These are phyloP conservation scores for Sebastes variabilis DNA, from an alignment of 2,797 vertebrate genomes.

Conservation along the genomic window DNA sequence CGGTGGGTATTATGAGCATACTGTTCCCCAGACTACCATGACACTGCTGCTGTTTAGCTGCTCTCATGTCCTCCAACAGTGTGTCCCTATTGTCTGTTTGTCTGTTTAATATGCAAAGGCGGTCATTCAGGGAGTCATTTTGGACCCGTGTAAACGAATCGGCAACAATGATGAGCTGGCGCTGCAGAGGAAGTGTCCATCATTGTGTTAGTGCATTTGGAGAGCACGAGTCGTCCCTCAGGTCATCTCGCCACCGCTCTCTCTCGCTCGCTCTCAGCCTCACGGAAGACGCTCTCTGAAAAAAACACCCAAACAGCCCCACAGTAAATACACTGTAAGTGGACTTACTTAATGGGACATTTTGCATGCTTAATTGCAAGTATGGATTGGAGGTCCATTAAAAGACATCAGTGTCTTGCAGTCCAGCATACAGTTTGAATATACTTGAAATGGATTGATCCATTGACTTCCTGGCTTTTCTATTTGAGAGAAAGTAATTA, in stretches of 20 bases:
- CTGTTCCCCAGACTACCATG: constrained; percentile 52
- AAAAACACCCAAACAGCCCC: constrained; percentile 66
- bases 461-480: constrained; percentile 74
- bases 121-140: constrained; percentile 81
- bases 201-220: constrained; percentile 67
- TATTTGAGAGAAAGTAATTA: constrained; percentile 65
- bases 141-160: constrained; percentile 81
- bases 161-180: constrained; percentile 79
- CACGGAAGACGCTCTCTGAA: constrained; percentile 41
- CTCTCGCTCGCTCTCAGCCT: constrained; percentile 42
- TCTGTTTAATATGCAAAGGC: constrained; percentile 82
- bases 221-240: constrained; percentile 62
- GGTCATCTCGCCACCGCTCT: constrained; percentile 48
- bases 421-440: constrained; percentile 75
- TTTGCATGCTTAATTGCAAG: constrained; percentile 82
- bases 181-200: constrained; percentile 76
- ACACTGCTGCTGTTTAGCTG: constrained; percentile 56
- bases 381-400: constrained; percentile 82
- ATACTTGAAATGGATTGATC: constrained; percentile 80
- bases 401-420: constrained; percentile 76
- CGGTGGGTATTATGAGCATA: constrained; percentile 54
- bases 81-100: constrained; percentile 73
- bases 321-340: constrained; percentile 75
- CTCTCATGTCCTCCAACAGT: constrained; percentile 68
- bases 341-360: constrained; percentile 78